phyloP scores from a whole-genome alignment of 2,797 vertebrate species.

The Vipera latastei region DNA sequence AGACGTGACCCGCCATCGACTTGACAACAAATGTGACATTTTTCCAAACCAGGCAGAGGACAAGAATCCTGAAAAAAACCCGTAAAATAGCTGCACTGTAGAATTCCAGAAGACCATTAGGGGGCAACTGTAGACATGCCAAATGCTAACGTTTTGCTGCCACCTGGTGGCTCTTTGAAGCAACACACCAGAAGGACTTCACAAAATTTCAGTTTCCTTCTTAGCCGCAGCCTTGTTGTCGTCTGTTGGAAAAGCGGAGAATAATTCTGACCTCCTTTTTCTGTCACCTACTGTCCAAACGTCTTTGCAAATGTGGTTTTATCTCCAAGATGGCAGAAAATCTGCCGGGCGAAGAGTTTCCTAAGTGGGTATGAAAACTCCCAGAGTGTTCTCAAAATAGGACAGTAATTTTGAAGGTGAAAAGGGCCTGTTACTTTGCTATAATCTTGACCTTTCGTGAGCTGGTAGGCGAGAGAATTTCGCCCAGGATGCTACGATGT shows the following conservation, averaged over 20 bases:
- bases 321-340: neutral
- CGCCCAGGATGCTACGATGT: neutral
- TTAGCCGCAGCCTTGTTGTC: neutral
- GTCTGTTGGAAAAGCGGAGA: neutral
- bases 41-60: neutral
- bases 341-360: neutral
- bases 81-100: neutral
- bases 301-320: neutral
- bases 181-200: neutral
- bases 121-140: neutral
- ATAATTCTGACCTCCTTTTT: neutral
- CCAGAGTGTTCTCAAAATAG: neutral
- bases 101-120: neutral
- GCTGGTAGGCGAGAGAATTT: neutral
- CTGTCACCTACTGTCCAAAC: neutral
- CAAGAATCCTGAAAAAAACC: neutral
- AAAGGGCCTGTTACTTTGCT: slow-evolving; percentile 11
- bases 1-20: neutral
- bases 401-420: neutral
- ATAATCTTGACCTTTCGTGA: neutral
- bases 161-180: neutral
- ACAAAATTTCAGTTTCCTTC: neutral
- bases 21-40: neutral
- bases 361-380: slow-evolving; percentile 14
- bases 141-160: neutral